phyloP scores from a whole-genome alignment of 53 echinoderm and acorn worm genomes.

The Holothuria leucospilota region DNA sequence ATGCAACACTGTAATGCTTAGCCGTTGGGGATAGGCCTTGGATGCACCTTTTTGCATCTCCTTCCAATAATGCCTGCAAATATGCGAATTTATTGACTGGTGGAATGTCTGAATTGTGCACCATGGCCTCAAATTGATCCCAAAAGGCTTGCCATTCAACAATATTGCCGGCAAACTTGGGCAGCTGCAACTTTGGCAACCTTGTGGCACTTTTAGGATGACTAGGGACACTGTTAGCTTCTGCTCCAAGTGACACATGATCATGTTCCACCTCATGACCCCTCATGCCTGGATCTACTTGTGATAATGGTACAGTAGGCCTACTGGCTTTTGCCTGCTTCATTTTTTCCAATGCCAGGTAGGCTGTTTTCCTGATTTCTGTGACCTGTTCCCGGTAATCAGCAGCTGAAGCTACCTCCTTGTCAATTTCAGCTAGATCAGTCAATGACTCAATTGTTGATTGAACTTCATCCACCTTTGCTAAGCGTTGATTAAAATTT shows the following conservation, averaged over 20 bases:
- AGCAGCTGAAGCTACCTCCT: constrained; percentile 2
- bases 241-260: background rate
- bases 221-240: background rate
- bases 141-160: constrained; percentile 1
- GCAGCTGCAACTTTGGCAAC: background rate
- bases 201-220: background rate
- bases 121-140: constrained; percentile 9
- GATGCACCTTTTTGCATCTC: too few species aligned
- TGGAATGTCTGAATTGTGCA: constrained; percentile 20
- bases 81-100: constrained; percentile 14
- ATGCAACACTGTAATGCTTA: constrained; percentile 15
- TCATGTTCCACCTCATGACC: background rate
- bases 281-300: background rate
- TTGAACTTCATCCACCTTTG: background rate
- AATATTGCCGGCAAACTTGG: background rate
- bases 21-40: constrained; percentile 17
- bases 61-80: constrained; percentile 9
- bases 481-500: background rate
- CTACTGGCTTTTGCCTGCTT: too few species aligned
- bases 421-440: background rate
- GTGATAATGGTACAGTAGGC: too few species aligned
- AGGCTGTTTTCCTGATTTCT: background rate
- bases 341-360: background rate
- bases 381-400: background rate
- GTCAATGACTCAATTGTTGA: background rate